phyloP scores from a whole-genome alignment of 1,140 invertebrate species.

The Brachionus sp. region DNA sequence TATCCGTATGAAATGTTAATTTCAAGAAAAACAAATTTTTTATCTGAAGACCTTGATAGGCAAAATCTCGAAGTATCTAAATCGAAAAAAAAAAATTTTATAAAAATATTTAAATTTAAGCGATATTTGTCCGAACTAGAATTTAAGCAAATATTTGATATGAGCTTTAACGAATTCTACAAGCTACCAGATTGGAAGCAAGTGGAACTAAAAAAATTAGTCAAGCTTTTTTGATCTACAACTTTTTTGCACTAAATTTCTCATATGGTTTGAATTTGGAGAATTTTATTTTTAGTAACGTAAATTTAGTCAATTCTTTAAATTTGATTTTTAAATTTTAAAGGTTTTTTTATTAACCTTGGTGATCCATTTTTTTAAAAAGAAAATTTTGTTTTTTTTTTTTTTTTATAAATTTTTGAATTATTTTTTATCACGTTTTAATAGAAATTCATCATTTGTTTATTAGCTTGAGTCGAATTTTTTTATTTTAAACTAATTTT shows the following conservation, averaged over 20 bases:
- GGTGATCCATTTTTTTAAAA: not conserved
- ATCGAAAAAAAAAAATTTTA: not conserved
- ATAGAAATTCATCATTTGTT: not conserved
- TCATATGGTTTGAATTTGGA: not conserved
- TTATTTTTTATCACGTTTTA: not conserved
- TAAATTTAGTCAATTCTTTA: not conserved
- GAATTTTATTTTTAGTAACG: not conserved
- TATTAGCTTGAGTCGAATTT: not conserved
- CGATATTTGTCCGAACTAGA: conserved; percentile 90
- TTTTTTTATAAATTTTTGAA: not conserved
- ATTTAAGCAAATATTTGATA: conserved; percentile 88
- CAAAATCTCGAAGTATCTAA: conserved; percentile 85
- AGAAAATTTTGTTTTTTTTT: not conserved
- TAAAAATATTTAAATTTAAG: conserved; percentile 60
- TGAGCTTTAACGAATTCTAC: conserved; percentile 85
- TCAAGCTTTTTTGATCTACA: conserved; percentile 66
- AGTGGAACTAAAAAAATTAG: conserved; percentile 88
- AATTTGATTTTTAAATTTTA: not conserved
- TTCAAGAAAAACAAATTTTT: conserved; percentile 83
- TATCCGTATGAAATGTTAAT: conserved; percentile 92
- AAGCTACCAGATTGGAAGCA: conserved; percentile 92
- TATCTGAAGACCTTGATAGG: conserved; percentile 91
- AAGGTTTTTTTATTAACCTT: not conserved
- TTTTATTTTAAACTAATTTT: not conserved
- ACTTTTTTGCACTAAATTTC: not conserved